Base-by-base conservation (phyloP, 2,888 invertebrate species). In the Pomacea canaliculata region DNA sequence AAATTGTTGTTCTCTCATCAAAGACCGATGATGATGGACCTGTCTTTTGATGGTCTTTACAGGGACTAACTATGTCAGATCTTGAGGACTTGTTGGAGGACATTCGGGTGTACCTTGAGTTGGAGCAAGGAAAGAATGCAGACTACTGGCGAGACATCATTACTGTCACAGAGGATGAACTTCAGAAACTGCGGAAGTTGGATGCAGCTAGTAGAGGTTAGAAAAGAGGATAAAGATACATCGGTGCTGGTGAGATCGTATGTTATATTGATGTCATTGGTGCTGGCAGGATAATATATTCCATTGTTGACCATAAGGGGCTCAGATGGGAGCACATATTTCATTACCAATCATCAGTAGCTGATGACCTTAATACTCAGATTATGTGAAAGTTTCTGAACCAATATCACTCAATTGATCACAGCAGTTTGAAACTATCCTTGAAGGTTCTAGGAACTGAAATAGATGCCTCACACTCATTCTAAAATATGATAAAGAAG, bases 111-210 rank as follows among this genome's bases (percentile, higher is more conserved):
- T 88, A 98, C 91, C 95, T 96, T 89, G 96, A 97, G 92, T 91
- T 99, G 84, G 98, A 99, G 91, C 94, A 95, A 86, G 95, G 95
- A 13, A 95, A 94, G 83, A 96, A 98, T 91, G 93, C 94, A 72
- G 94, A 95, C 88, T 99, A 97, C 92, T 99, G 99, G 99, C 94
- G 95, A 86, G 99, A 99, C 90, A 96, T 99, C 87, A 96, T 96
- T 75, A 96, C 96, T 62, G 97, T 99, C 82, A 97, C 97, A 7
- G 94, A 96, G 90, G 98, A 98, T 91, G 98, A 98, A 91, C 92
- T 90, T 9, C 94, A 95, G 87, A 97, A 97, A 91, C 92, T 97
- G 85, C 93, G 95, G 60, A 95, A 96, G 87, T 91, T 95, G 69
- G 94, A 95, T 83, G 84, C 85, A 10, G 84, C 59, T 70, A 83